A percentile compares a stretch with the other conserved stretches of the same genome.
These are phyloP conservation scores for Eufriesea mexicana DNA, from an alignment of 1,140 invertebrate species.

Conservation along the genomic window DNA sequence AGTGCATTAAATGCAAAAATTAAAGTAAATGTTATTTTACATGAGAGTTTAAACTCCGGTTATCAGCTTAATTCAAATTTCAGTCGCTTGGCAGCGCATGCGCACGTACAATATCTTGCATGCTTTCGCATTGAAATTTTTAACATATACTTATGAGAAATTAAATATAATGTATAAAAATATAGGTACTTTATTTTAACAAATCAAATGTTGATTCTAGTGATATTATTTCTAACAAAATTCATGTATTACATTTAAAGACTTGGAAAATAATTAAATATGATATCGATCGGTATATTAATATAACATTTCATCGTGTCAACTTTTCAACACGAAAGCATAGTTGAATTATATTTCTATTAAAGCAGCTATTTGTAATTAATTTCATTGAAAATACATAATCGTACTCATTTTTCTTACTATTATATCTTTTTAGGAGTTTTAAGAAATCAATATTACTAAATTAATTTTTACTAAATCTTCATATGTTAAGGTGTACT, in stretches of 20 bases:
- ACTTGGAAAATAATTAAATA: not conserved
- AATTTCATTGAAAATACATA: not conserved
- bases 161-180: not conserved
- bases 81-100: conserved; percentile 40
- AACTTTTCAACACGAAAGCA: not conserved
- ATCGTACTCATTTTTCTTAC: not conserved
- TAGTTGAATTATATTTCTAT: not conserved
- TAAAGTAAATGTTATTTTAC: not conserved
- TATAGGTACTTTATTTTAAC: not conserved
- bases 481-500: not conserved
- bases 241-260: not conserved
- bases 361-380: not conserved
- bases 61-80: conserved; percentile 34
- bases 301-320: not conserved
- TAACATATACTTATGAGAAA: not conserved
- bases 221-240: not conserved
- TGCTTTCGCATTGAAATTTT: not conserved
- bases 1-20: not conserved
- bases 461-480: not conserved
- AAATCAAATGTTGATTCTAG: not conserved
- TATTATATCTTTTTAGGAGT: not conserved
- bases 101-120: not conserved
- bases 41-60: conserved; percentile 33
- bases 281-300: not conserved
- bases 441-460: not conserved